Evolutionary conservation across 2,888 invertebrate genomes (phyloP), one percentile per base, ranked within the genome.

Genomic region (Hesperia comma): DNA sequence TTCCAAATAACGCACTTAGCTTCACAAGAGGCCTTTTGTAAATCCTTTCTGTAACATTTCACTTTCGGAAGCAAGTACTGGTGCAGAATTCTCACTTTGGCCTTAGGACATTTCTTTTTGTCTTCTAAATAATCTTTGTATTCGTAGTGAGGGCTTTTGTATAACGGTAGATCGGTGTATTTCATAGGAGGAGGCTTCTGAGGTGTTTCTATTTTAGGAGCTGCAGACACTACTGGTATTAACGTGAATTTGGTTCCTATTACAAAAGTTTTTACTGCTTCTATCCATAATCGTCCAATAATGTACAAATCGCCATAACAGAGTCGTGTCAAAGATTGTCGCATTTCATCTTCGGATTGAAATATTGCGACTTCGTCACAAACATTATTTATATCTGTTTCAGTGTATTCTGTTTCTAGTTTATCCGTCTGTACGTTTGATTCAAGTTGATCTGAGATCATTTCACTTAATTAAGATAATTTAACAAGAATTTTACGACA

Each of bases 131-230:
- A 80, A 0, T 85, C 79, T 66, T 87, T 85, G 68, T 88, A 89
- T 0, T 84, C 82, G 10, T 74, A 72, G 62, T 89, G 87, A 0
- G 87, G 89, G 1, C 77, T 74, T 56, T 77, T 66, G 73, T 90
- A 88, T 0, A 88, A 17, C 0, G 89, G 85, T 0, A 91, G 70
- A 2, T 90, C 89, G 63, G 77, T 79, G 61, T 82, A 87, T 67
- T 78, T 87, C 87, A 88, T 88, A 2, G 77, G 76, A 0, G 87
- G 84, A 0, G 89, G 89, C 61, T 70, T 83, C 41, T 75, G 63
- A 0, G 86, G 85, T 2, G 73, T 43, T 0, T 73, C 62, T 0
- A 66, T 68, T 0, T 69, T 49, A 1, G 81, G 83, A 0, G 86
- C 83, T 0, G 86, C 85, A 10, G 80, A n/a, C 0, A 87, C 82